phyloP scores from a whole-genome alignment of 2,888 invertebrate species.

The Tineola bisselliella region DNA sequence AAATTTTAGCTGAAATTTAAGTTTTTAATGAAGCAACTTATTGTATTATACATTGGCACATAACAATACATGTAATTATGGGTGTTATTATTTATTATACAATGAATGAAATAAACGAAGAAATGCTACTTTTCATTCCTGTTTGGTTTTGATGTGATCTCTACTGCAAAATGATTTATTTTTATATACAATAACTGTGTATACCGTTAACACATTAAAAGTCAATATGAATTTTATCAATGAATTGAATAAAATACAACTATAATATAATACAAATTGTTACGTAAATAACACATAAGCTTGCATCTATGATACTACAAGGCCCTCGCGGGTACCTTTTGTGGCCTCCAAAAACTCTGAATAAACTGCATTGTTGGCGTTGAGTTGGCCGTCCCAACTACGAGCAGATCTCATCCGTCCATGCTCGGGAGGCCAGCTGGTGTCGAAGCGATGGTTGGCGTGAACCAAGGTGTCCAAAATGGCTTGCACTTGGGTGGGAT shows the following conservation, averaged over 20 bases:
- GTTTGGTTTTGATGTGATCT: too few relatives aligned
- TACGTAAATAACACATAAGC: neutral
- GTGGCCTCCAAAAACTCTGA: slow-evolving; percentile 48
- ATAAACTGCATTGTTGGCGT: slow-evolving; percentile 38
- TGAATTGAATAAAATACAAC: too few relatives aligned
- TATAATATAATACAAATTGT: neutral
- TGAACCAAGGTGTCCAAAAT: slow-evolving; percentile 50
- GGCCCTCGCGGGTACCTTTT: slow-evolving; percentile 40
- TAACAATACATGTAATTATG: too few relatives aligned
- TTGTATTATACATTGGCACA: too few relatives aligned
- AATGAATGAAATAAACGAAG: too few relatives aligned
- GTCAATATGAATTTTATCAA: slow-evolving; percentile 14
- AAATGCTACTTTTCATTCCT: too few relatives aligned
- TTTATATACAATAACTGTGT: neutral
- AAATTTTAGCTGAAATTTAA: too few relatives aligned
- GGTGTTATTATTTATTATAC: too few relatives aligned
- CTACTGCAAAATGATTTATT: too few relatives aligned
- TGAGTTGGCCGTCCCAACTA: slow-evolving; percentile 48
- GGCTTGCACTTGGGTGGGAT: slow-evolving; percentile 53
- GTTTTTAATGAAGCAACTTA: too few relatives aligned
- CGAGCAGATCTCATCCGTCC: slow-evolving; percentile 31
- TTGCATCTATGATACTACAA: slow-evolving; percentile 6
- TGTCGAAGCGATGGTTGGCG: slow-evolving; percentile 44
- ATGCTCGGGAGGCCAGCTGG: slow-evolving; percentile 44
- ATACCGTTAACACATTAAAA: slow-evolving; percentile 29